phyloP scores from a whole-genome alignment of 2,113 vertebrate genomes.

The Xiphorhynchus elegans region DNA sequence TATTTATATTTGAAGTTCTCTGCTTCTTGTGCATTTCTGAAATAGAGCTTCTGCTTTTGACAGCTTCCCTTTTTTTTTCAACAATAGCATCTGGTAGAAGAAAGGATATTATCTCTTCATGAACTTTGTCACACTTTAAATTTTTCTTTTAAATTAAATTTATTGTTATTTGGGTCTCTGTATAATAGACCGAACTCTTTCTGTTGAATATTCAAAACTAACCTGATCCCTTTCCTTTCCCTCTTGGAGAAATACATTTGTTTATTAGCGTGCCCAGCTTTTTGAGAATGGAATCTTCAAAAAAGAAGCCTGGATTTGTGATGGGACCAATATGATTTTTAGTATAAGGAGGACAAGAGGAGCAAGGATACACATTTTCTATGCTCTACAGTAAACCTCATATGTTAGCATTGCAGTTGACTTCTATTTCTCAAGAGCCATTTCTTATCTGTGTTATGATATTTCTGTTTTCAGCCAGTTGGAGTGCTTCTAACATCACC shows the following conservation, averaged over 20 bases:
- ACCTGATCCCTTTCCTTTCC: background rate
- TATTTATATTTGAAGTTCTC: background rate
- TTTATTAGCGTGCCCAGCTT: background rate
- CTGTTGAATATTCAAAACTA: background rate
- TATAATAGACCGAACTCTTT: background rate
- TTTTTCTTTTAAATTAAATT: background rate
- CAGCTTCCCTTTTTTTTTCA: background rate
- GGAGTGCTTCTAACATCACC: background rate
- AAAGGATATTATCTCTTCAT: background rate
- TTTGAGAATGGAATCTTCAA: background rate
- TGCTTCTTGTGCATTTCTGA: background rate
- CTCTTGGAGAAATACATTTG: background rate
- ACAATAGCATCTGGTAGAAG: background rate
- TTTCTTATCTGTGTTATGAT: background rate
- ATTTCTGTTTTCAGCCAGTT: background rate
- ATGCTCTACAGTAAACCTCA: rapidly evolving
- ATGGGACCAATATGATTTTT: background rate
- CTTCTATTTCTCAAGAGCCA: background rate
- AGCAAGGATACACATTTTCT: background rate
- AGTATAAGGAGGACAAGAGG: background rate
- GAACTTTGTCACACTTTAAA: background rate
- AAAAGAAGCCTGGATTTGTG: background rate
- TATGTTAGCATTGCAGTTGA: background rate
- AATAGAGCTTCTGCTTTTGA: background rate
- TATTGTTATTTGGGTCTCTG: background rate